A percentile compares a stretch with the other conserved stretches of the same genome.
phyloP scores from a whole-genome alignment of 2,888 invertebrate genomes.

The Eurytoma adleriae region DNA sequence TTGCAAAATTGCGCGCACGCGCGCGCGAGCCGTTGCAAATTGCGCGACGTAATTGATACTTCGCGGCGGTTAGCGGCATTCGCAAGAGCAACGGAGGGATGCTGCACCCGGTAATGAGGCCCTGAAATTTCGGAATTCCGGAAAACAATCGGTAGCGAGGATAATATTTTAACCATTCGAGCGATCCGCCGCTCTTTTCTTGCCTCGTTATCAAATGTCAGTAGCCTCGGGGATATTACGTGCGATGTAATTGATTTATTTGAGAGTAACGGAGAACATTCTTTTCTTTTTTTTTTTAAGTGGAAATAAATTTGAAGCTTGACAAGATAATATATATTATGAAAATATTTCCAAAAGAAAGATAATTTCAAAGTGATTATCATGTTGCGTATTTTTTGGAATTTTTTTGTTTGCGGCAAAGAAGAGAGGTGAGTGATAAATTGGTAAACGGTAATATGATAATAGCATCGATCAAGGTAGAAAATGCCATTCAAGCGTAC shows the following conservation, averaged over 20 bases:
- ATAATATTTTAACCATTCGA: background rate
- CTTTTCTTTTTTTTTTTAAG: too few relatives aligned
- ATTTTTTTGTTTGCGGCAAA: background rate
- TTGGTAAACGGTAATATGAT: constrained; percentile 20
- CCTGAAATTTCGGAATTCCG: constrained; percentile 21
- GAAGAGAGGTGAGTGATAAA: constrained; percentile 12
- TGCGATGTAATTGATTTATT: too few relatives aligned
- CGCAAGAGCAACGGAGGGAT: constrained; percentile 17
- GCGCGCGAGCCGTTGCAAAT: constrained; percentile 32
- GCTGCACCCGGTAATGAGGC: background rate
- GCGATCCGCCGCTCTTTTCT: background rate
- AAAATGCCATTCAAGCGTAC: background rate
- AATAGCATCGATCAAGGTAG: constrained; percentile 13
- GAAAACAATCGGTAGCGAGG: constrained; percentile 31
- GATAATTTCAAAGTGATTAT: too few relatives aligned
- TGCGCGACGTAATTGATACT: constrained; percentile 46
- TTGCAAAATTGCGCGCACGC: constrained; percentile 27
- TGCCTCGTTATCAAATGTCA: background rate
- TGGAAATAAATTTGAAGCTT: too few relatives aligned
- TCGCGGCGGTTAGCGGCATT: background rate
- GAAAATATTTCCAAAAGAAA: too few relatives aligned
- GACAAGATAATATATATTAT: too few relatives aligned
- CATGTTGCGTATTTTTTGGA: background rate
- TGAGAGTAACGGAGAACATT: too few relatives aligned
- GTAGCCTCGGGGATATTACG: background rate